A percentile compares a stretch with the other conserved stretches of the same genome.
phyloP scores from a whole-genome alignment of 1,140 invertebrate species.

The Drosophila lini region DNA sequence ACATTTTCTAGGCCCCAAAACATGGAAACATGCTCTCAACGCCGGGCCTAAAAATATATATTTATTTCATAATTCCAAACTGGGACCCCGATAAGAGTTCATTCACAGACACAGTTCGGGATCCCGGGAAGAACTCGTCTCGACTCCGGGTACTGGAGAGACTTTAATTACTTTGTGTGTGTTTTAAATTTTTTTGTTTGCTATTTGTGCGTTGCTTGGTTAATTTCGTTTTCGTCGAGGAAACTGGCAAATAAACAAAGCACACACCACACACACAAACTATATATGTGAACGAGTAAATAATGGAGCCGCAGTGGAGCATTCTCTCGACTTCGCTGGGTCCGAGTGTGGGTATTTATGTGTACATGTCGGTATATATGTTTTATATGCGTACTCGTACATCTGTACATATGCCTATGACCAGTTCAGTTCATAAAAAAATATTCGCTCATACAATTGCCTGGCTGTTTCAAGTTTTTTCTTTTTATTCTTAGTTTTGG shows the following conservation, averaged over 20 bases:
- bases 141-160: background rate
- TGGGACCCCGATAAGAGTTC: constrained; percentile 70
- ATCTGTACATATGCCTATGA: constrained; percentile 16
- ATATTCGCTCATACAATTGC: constrained; percentile 65
- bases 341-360: constrained; percentile 8
- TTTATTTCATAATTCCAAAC: constrained; percentile 68
- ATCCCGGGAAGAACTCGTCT: constrained; percentile 1
- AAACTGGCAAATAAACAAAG: constrained; percentile 77
- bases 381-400: constrained; percentile 7
- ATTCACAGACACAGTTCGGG: constrained; percentile 64
- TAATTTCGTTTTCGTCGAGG: constrained; percentile 71
- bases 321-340: constrained; percentile 45
- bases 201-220: constrained; percentile 60
- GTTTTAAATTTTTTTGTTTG: constrained; percentile 45
- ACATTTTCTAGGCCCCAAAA: constrained; percentile 26
- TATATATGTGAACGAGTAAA: constrained; percentile 40
- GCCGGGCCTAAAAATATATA: constrained; percentile 41
- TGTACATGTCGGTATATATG: constrained; percentile 5
- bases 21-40: constrained; percentile 3
- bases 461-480: constrained; percentile 21
- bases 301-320: constrained; percentile 65
- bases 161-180: constrained; percentile 40
- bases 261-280: constrained; percentile 49
- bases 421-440: constrained; percentile 60
- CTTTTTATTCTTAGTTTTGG: constrained; percentile 56